Percentiles rank a stretch among this genome's conserved stretches.
phyloP scores from a whole-genome alignment of 2,797 vertebrate genomes.

The Gobio occitaniae region DNA sequence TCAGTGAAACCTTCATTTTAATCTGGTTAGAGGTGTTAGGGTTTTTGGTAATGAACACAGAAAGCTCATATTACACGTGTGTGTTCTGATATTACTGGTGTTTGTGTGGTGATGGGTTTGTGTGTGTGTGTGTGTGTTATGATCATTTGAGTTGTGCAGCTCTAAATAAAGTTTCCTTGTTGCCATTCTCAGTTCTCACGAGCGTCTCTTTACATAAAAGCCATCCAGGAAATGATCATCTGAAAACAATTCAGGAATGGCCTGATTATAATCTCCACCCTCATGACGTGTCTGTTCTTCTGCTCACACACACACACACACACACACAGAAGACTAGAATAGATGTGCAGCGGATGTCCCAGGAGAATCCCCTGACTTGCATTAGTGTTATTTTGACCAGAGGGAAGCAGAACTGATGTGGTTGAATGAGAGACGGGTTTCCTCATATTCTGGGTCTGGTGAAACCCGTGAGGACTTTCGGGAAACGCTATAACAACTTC shows the following conservation, averaged over 20 bases:
- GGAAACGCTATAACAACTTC: neutral
- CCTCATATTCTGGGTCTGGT: neutral
- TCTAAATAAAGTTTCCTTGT: slow-evolving; percentile 2
- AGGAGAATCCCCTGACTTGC: neutral
- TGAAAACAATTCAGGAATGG: no score
- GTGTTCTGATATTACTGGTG: neutral
- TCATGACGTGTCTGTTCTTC: neutral
- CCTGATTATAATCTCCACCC: no score
- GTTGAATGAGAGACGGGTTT: neutral
- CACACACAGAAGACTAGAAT: neutral
- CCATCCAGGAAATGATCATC: neutral
- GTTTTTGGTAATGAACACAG: neutral
- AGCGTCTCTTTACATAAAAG: neutral
- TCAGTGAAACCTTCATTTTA: neutral
- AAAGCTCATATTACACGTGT: neutral
- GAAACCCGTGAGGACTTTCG: neutral
- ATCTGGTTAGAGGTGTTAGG: neutral
- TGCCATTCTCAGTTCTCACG: neutral
- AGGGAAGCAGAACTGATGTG: neutral
- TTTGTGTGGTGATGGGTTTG: neutral
- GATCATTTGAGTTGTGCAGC: neutral
- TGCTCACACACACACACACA: neutral
- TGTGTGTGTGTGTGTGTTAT: neutral
- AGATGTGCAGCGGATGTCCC: neutral
- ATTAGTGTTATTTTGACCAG: neutral